Evolutionary conservation across 2,113 vertebrate genomes (phyloP), one percentile per base, ranked within the genome.

Genomic region (Blennius ocellaris): DNA sequence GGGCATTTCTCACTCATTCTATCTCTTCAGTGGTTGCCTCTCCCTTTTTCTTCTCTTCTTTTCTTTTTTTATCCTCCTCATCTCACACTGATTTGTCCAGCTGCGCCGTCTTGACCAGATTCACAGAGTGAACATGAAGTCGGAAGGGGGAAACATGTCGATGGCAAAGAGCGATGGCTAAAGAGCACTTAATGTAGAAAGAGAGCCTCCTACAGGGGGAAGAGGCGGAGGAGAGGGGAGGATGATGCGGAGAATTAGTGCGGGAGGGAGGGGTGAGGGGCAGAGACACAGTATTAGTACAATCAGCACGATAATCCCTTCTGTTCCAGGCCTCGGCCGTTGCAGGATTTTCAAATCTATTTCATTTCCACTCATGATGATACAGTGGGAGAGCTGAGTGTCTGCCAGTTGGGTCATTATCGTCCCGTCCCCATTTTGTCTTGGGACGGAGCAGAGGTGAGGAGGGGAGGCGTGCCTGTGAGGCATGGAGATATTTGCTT

Each of bases 281-380:
- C 65, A 48, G 69, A 85, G 85, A 82, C 86, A 77, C 81, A 80
- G 85, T 84, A 84, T 92, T 92, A 92, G 88, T 85, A 88, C 89
- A 91, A 90, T 89, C 89, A 83, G 82, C 83, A 82, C 78, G 82
- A 75, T 94, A 93, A 93, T 93, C 92, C 90, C 82, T 68, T 92
- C 83, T 87, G 78, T 84, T 88, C 87, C 84, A 78, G 86, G 21
- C 62, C 56, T 4, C 69, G 78, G 78, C 85, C 75, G 61, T 65
- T 11, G 69, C 56, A 86, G 91, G 90, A 91, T 93, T 93, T 94
- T 90, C 82, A 91, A 92, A 93, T 92, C 89, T 93, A 93, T 93
- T 93, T 92, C 64, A 91, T 90, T 93, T 91, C 91, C 69, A 21
- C 85, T 87, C 83, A 85, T 86, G 78, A 89, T 78, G 61, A 74